Percentiles rank a stretch among this genome's conserved stretches.
Evolutionary conservation across 2,888 invertebrate genomes (phyloP).

Genomic region (Sclerodermus sp.): DNA sequence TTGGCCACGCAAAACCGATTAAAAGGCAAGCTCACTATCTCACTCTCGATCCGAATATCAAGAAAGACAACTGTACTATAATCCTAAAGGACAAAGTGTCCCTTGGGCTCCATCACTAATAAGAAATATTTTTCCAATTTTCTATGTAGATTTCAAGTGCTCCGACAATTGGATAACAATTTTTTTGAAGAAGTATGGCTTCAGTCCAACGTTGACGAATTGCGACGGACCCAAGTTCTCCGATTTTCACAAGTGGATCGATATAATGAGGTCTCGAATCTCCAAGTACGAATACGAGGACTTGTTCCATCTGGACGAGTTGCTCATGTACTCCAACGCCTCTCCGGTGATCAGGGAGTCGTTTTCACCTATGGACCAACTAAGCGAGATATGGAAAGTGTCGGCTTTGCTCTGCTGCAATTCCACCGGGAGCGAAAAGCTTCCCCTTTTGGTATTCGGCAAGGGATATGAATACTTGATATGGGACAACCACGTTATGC

Average conservation of each 20-base stretch:
- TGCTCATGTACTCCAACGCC: conserved; percentile 37
- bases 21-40: too few relatives aligned
- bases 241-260: conserved; percentile 40
- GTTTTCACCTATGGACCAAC: too few relatives aligned
- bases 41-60: too few relatives aligned
- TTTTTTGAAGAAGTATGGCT: conserved; percentile 38
- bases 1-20: conserved; percentile 25
- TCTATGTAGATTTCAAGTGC: conserved; percentile 34
- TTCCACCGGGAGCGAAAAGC: conserved; percentile 39
- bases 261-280: conserved; percentile 34
- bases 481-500: too few relatives aligned
- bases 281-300: conserved; percentile 36
- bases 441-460: conserved; percentile 39
- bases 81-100: too few relatives aligned
- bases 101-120: too few relatives aligned
- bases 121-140: too few relatives aligned
- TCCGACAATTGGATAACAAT: conserved; percentile 36
- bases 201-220: conserved; percentile 26
- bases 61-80: too few relatives aligned
- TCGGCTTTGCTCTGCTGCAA: conserved; percentile 39
- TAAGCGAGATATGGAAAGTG: conserved; percentile 11
- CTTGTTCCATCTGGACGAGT: conserved; percentile 41
- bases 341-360: conserved; percentile 18
- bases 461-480: too few relatives aligned
- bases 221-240: conserved; percentile 33